These are phyloP conservation scores for Mesoligia furuncula DNA, from an alignment of 2,888 invertebrate genomes.

Conservation along the genomic window DNA sequence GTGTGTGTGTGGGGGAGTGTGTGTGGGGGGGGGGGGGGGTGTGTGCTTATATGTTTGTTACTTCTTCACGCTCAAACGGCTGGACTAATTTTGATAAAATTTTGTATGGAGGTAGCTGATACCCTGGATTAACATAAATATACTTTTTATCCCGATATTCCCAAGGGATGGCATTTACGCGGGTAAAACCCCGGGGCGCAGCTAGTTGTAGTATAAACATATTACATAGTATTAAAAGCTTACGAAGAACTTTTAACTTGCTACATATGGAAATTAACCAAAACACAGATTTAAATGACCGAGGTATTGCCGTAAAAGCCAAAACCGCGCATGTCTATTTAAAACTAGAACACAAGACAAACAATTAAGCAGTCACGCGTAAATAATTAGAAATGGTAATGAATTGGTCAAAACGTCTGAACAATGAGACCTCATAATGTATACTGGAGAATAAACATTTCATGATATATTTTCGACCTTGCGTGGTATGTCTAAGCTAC, in stretches of 20 bases:
- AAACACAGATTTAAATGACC: conserved; percentile 22
- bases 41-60: too few relatives aligned
- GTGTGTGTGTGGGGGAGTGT: too few relatives aligned
- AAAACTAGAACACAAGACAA: conserved; percentile 54
- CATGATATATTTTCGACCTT: conserved; percentile 26
- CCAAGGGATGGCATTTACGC: too few relatives aligned
- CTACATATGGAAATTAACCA: not conserved
- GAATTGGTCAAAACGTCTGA: conserved; percentile 55
- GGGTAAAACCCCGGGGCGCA: too few relatives aligned
- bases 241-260: not conserved
- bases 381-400: conserved; percentile 56
- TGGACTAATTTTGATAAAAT: too few relatives aligned
- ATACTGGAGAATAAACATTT: conserved; percentile 24
- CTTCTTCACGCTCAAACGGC: too few relatives aligned
- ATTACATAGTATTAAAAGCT: conserved; percentile 8
- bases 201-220: not conserved
- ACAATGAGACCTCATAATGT: conserved; percentile 46
- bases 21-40: too few relatives aligned
- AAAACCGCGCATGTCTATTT: conserved; percentile 23
- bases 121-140: too few relatives aligned
- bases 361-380: conserved; percentile 52
- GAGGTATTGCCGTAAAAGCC: conserved; percentile 23
- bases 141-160: too few relatives aligned
- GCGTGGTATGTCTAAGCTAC: conserved; percentile 18
- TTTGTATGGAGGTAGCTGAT: too few relatives aligned